phyloP scores from a whole-genome alignment of 2,797 vertebrate species.

The Helicolenus hilgendorfi region DNA sequence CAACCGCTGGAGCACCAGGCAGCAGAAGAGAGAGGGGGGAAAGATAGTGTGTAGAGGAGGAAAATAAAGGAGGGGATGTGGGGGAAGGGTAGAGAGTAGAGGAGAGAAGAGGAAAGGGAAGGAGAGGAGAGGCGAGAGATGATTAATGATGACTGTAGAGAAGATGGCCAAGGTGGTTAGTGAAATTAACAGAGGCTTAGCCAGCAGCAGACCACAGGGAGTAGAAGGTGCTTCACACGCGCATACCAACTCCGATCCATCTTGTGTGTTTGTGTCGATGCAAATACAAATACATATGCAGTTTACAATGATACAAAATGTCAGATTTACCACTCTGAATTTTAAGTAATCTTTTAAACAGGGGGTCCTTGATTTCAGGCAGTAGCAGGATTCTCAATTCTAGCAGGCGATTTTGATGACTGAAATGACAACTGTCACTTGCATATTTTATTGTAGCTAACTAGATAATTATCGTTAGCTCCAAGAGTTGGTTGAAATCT shows the following conservation, averaged over 20 bases:
- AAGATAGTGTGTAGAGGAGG: conserved; percentile 33
- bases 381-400: background rate
- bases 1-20: conserved; percentile 47
- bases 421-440: too few relatives aligned
- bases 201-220: conserved; percentile 78
- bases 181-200: conserved; percentile 84
- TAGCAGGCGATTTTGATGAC: background rate
- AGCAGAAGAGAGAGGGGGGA: conserved; percentile 39
- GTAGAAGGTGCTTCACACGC: conserved; percentile 47
- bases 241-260: conserved; percentile 47
- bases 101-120: conserved; percentile 21
- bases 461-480: background rate
- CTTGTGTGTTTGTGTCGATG: background rate
- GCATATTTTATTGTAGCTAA: background rate
- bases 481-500: background rate
- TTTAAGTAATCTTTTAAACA: background rate
- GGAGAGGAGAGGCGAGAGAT: conserved; percentile 67
- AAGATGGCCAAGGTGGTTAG: conserved; percentile 87
- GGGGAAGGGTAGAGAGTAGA: conserved; percentile 33
- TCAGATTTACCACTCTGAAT: background rate
- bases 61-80: conserved; percentile 54
- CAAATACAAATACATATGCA: background rate
- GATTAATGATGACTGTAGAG: conserved; percentile 81
- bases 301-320: background rate
- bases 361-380: background rate